Evolutionary conservation across 2,888 invertebrate genomes (phyloP), one percentile per base, ranked within the genome.

Genomic region (Ligdia adustata): DNA sequence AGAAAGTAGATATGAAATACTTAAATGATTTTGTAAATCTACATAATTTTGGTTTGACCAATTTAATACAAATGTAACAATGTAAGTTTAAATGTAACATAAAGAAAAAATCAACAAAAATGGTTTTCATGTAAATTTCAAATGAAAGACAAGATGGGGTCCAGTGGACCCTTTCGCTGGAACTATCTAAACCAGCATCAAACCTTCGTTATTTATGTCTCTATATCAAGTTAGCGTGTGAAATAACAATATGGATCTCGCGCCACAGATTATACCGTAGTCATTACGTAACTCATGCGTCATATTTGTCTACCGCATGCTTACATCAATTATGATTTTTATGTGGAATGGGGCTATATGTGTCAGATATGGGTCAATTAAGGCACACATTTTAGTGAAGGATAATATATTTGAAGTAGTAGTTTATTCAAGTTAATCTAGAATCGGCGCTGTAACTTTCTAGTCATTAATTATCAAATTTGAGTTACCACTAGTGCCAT

Each of bases 211-310:
- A 72, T 81, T 83, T 80, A 86, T 81, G 82, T 85, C 84, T 88
- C 77, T 81, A 86, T 87, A 86, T 75, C 75, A 52, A 64, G 72
- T 69, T 84, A 62, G 88, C 88, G 87, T 88, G 87, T 65, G 68
- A 66, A 69, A 63, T 49, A 59, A 66, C 78, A 75, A 69, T 88
- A 75, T 73, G 52, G 64, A 60, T 58, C 62, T 68, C 26, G 20
- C 18, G n/a, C 38, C 48, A 49, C 48, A 49, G 48, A 43, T 42
- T 48, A 43, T 26, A 6, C 9, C 22, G 33, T 24, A 49, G 48
- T 43, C 13, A 39, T 38, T 38, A 67, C 71, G 72, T 76, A 72
- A 72, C 58, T 67, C 70, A 66, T 76, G 72, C 76, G 74, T 79
- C 79, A 75, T 71, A 56, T 57, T 22, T 49, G 57, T 60, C 57